Conservation (phyloP, 2,888 invertebrate species). For the Agrotis ipsilon region DNA sequence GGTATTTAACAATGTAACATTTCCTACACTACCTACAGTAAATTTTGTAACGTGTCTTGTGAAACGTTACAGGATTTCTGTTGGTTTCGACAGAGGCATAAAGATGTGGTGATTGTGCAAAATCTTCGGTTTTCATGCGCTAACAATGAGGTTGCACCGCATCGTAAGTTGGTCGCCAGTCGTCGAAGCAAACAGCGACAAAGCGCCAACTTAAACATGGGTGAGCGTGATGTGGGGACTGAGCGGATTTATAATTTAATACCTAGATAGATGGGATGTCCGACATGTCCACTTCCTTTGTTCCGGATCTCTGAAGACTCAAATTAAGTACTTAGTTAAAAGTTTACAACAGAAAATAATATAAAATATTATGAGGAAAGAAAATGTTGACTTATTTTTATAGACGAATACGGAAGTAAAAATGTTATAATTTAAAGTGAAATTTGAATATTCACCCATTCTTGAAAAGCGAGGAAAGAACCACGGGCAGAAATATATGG, state of each 20-base stretch:
- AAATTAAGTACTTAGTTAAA: constrained; percentile 18
- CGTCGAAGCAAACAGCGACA: constrained; percentile 62
- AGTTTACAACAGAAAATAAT: constrained; percentile 36
- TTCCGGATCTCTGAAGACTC: constrained; percentile 25
- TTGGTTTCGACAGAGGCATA: constrained; percentile 20
- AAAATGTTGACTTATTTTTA: constrained; percentile 15
- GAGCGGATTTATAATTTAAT: constrained; percentile 59
- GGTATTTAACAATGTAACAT: constrained; percentile 58
- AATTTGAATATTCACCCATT: constrained; percentile 56
- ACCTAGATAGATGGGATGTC: constrained; percentile 17
- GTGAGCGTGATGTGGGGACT: constrained; percentile 47
- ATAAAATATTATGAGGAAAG: neutral
- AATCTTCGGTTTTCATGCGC: constrained; percentile 52
- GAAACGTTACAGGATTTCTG: constrained; percentile 30
- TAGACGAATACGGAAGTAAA: neutral
- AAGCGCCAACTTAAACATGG: constrained; percentile 65
- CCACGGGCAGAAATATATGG: no score
- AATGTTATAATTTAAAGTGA: constrained; percentile 36
- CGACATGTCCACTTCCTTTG: constrained; percentile 39
- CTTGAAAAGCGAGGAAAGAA: constrained; percentile 46
- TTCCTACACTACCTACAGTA: constrained; percentile 23
- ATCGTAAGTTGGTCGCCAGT: constrained; percentile 32
- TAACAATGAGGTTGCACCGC: constrained; percentile 47
- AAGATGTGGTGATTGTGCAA: constrained; percentile 32
- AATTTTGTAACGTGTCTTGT: constrained; percentile 32